A percentile compares a stretch with the other conserved stretches of the same genome.
phyloP scores from a whole-genome alignment of 2,113 vertebrate genomes.

The Myrmecobius fasciatus region DNA sequence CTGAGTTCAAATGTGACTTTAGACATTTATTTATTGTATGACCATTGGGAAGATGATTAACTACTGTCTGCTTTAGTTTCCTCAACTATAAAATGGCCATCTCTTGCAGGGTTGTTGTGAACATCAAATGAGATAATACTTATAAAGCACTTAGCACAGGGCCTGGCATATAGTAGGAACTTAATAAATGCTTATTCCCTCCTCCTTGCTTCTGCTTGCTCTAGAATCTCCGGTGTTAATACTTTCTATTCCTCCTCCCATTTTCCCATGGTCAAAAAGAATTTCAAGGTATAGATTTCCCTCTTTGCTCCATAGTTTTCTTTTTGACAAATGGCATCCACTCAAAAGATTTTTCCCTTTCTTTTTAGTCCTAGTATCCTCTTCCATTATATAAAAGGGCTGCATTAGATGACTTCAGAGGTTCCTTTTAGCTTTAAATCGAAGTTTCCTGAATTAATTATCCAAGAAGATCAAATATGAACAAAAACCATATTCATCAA shows the following conservation, averaged over 20 bases:
- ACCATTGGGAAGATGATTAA: background rate
- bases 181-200: background rate
- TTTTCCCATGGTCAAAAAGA: background rate
- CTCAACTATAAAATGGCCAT: background rate
- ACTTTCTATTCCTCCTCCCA: background rate
- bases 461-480: background rate
- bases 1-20: background rate
- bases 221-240: background rate
- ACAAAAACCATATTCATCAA: background rate
- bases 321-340: background rate
- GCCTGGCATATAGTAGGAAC: background rate
- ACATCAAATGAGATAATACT: background rate
- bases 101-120: background rate
- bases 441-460: background rate
- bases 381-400: background rate
- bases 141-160: background rate
- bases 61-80: background rate
- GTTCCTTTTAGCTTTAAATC: background rate
- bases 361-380: background rate
- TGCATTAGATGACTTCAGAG: background rate
- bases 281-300: background rate
- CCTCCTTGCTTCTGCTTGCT: background rate
- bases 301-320: background rate
- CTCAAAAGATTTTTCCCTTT: background rate
- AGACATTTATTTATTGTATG: background rate